Evolutionary conservation across 1,140 invertebrate species (phyloP), one percentile per base, ranked within the genome.

Genomic region (Cyphomyrmex costatus): DNA sequence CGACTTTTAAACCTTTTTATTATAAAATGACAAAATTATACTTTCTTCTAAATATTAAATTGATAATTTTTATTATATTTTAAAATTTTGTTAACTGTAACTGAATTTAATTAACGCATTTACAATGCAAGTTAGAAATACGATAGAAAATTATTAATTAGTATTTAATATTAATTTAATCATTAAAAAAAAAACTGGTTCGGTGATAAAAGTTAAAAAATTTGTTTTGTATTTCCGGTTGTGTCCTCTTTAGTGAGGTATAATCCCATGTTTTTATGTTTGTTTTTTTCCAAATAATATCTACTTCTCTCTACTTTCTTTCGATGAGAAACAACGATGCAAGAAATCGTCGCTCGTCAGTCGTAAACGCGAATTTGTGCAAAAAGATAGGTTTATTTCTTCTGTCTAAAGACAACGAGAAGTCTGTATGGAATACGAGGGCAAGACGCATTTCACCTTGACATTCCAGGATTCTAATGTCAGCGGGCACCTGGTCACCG

Each of bases 1-100:
- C 98, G 16, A 98, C 96, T 96, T 99, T 99, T 92, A 99, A 98
- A 89, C 97, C 97, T 92, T 90, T 2, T 0, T 49, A n/a, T n/a
- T n/a, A n/a, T 42, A 21, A 66, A 60, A 63, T 16, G 5, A 56
- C 21, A 71, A 53, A 8, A 63, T 42, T 7, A 56, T 42, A 46
- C 24, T 51, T 51, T 33, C 7, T 63, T 33, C 16, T 33, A 49
- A 68, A 2, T 7, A 19, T n/a, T 16, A 53, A 51, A 73, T 27
- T 2, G 51, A 71, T 0, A 71, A 51, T 71, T 71, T 27, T 27
- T 5, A 16, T 19, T 71, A 27, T 51, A 71, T 68, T 65, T 65
- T 8, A 46, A 21, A 4, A 68, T 68, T 46, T 24, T 2, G 0
- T 46, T 46, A 46, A 68, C 21, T 36, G 6, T n/a, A 42, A 3